Percentiles rank a stretch among this genome's conserved stretches.
These are phyloP conservation scores for Brachycybe producta DNA, from an alignment of 2,888 invertebrate species.

Conservation along the genomic window DNA sequence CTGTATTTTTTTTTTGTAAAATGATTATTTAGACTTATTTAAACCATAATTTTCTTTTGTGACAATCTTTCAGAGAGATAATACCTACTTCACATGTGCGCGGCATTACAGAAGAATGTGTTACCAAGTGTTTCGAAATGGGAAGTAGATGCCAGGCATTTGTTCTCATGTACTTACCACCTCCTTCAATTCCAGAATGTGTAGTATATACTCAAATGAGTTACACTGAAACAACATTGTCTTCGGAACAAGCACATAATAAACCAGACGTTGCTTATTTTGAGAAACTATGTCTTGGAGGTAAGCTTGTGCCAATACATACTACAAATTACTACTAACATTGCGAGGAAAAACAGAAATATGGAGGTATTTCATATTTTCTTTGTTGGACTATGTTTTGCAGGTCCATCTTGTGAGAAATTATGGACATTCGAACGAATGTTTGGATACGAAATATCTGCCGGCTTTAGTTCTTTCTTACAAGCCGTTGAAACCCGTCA, in stretches of 20 bases:
- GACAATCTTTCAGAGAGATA: background rate
- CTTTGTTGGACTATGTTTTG: no score
- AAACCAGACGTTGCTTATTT: constrained; percentile 34
- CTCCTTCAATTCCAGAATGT: constrained; percentile 14
- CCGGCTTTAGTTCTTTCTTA: constrained; percentile 9
- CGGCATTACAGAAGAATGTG: constrained; percentile 11
- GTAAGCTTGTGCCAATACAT: constrained; percentile 23
- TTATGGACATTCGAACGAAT: constrained; percentile 41
- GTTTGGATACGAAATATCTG: constrained; percentile 35
- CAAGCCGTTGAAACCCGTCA: constrained; percentile 31
- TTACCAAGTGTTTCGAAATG: constrained; percentile 9
- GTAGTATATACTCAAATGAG: constrained; percentile 7
- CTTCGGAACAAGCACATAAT: constrained; percentile 8
- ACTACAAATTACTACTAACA: background rate
- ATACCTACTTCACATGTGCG: constrained; percentile 6
- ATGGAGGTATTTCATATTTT: no score
- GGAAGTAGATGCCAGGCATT: constrained; percentile 5
- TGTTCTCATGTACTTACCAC: constrained; percentile 9
- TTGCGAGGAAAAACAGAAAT: background rate
- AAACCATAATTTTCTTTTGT: no score
- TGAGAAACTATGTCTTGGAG: constrained; percentile 37
- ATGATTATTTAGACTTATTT: no score
- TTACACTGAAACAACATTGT: background rate
- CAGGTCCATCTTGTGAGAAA: constrained; percentile 29
- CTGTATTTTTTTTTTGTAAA: no score